These are phyloP conservation scores for Pluvialis apricaria DNA, from an alignment of 2,113 vertebrate genomes.

Conservation along the genomic window DNA sequence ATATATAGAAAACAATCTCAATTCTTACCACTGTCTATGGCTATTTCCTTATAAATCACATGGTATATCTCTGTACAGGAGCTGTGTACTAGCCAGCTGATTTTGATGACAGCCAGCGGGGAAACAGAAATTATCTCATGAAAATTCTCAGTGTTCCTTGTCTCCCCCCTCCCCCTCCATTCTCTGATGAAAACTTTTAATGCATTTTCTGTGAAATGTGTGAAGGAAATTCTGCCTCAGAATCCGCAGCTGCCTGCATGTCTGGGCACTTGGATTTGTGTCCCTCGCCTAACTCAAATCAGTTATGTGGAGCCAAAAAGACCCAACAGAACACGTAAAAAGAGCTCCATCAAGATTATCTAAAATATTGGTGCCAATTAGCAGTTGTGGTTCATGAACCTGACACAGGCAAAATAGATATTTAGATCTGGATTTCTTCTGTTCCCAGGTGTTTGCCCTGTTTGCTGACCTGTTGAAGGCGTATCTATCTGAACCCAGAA, in stretches of 20 bases:
- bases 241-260: neutral
- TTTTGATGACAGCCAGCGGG: neutral
- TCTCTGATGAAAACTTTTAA: neutral
- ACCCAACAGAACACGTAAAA: neutral
- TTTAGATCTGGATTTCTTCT: neutral
- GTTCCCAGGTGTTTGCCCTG: neutral
- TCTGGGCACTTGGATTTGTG: neutral
- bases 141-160: neutral
- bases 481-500: neutral
- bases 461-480: neutral
- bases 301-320: neutral
- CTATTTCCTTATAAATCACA: neutral
- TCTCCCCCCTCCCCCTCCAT: rapidly evolving
- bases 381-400: neutral
- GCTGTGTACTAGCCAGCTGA: neutral
- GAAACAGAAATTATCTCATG: neutral
- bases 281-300: neutral
- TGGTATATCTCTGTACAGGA: neutral
- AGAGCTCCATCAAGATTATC: neutral
- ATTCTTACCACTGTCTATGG: neutral
- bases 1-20: neutral
- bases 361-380: neutral
- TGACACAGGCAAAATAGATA: neutral
- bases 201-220: neutral
- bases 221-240: neutral